A percentile compares a stretch with the other conserved stretches of the same genome.
phyloP scores from a whole-genome alignment of 2,113 vertebrate species.

The Lampris incognitus region DNA sequence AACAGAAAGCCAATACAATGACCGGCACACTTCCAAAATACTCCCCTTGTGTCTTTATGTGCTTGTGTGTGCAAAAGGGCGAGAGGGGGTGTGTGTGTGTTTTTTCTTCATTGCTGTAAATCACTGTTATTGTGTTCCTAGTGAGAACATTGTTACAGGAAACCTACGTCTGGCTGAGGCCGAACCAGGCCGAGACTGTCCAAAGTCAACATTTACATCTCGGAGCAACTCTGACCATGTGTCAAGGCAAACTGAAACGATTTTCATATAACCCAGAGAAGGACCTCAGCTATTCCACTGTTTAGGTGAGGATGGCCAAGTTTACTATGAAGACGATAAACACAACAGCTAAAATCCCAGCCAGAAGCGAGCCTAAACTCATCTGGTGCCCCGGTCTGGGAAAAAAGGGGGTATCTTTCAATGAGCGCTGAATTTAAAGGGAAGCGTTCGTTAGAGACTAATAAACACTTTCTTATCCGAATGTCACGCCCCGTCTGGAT shows the following conservation, averaged over 20 bases:
- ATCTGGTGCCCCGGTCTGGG: not conserved
- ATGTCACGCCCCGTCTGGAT: too few species aligned
- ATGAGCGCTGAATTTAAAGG: not conserved
- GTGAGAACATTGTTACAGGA: conserved; percentile 25
- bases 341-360: conserved; percentile 49
- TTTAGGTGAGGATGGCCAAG: conserved; percentile 48
- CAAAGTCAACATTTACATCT: conserved; percentile 64
- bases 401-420: not conserved
- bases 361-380: conserved; percentile 59
- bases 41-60: conserved; percentile 14
- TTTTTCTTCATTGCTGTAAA: too few species aligned
- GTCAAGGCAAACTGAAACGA: conserved; percentile 23
- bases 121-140: conserved; percentile 20
- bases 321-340: conserved; percentile 40
- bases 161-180: conserved; percentile 15
- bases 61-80: conserved; percentile 1
- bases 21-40: conserved; percentile 14
- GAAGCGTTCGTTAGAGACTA: not conserved
- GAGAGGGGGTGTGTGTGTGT: too few species aligned
- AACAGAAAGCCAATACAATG: too few species aligned
- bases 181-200: conserved; percentile 40
- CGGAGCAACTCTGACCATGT: conserved; percentile 1
- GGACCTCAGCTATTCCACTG: conserved; percentile 37
- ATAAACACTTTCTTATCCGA: too few species aligned
- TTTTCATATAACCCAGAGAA: conserved; percentile 15